These are phyloP conservation scores for Phyllotis vaccarum DNA, from an alignment of 2,797 vertebrate species.

Conservation along the genomic window DNA sequence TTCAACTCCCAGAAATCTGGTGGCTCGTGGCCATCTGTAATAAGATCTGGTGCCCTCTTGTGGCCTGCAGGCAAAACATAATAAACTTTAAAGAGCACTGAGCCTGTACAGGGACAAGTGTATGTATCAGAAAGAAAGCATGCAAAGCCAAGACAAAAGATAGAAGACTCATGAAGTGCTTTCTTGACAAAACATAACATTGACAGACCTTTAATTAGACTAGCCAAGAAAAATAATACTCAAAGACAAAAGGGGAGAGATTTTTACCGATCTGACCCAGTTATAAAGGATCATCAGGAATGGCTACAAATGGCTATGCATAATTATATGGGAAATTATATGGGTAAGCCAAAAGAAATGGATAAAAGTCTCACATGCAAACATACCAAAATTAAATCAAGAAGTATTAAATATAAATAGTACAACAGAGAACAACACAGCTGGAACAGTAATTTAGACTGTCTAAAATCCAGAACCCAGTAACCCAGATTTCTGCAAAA, in stretches of 20 bases:
- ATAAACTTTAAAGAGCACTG: neutral
- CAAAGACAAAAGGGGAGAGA: neutral
- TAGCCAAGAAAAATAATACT: neutral
- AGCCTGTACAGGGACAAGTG: neutral
- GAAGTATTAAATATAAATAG: neutral
- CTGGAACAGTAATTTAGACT: neutral
- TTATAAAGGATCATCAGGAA: neutral
- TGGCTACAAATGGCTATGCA: neutral
- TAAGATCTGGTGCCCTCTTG: too few species aligned
- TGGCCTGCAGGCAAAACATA: too few species aligned
- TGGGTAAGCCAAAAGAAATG: neutral
- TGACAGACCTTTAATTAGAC: neutral
- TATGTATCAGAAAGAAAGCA: neutral
- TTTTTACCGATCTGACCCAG: neutral
- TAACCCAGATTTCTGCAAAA: neutral
- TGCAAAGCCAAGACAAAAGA: neutral
- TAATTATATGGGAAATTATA: neutral
- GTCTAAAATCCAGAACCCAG: neutral
- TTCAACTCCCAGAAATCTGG: too few species aligned
- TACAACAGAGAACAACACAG: neutral
- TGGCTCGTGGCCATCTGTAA: too few species aligned
- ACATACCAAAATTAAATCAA: neutral
- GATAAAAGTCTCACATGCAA: neutral
- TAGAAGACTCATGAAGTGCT: neutral
- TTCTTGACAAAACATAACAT: neutral